A percentile compares a stretch with the other conserved stretches of the same genome.
These are phyloP conservation scores for Erpetoichthys calabaricus DNA, from an alignment of 2,797 vertebrate species.

Conservation along the genomic window DNA sequence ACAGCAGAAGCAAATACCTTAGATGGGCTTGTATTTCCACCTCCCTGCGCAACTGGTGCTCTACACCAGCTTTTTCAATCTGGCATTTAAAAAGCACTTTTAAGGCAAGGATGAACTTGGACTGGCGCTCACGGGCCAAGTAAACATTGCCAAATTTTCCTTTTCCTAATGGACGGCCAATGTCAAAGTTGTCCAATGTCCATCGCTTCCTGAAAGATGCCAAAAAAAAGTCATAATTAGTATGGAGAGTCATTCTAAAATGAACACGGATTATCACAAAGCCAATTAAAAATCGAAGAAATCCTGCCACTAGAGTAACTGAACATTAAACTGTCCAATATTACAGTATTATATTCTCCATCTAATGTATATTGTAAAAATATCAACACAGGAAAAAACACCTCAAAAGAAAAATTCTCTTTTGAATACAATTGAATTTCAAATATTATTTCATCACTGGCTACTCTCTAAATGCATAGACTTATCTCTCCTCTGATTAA, in stretches of 20 bases:
- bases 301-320: neutral
- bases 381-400: too few species aligned
- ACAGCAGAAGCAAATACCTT: constrained; percentile 43
- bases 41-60: constrained; percentile 86
- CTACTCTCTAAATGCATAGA: too few species aligned
- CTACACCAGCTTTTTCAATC: constrained; percentile 85
- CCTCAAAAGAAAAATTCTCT: too few species aligned
- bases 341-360: neutral
- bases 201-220: constrained; percentile 59
- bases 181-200: constrained; percentile 89
- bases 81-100: constrained; percentile 94
- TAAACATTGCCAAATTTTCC: constrained; percentile 97
- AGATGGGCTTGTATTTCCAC: constrained; percentile 98
- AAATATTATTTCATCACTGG: too few species aligned
- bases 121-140: constrained; percentile 79
- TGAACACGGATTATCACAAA: neutral
- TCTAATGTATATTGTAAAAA: too few species aligned
- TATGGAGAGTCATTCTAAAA: constrained; percentile 7
- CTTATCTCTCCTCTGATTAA: too few species aligned
- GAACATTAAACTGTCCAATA: neutral
- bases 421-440: too few species aligned
- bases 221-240: neutral
- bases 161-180: constrained; percentile 86
- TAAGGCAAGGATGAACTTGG: constrained; percentile 87
- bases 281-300: neutral